phyloP scores from a whole-genome alignment of 1,140 invertebrate genomes.

The Ericerus pela region DNA sequence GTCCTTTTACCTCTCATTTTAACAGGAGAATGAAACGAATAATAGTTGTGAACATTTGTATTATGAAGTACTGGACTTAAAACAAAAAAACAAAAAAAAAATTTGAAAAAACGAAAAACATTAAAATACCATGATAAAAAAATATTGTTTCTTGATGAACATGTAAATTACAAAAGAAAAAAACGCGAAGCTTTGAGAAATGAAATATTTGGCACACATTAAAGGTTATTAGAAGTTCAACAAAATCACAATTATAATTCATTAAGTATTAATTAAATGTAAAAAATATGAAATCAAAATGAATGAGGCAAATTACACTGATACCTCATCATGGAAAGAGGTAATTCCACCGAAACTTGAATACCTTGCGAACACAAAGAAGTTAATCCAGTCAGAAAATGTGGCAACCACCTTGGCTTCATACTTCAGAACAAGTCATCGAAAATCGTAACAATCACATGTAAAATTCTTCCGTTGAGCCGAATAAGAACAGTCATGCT shows the following conservation, averaged over 20 bases:
- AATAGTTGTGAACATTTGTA: no score
- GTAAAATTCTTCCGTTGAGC: slow-evolving; percentile 61
- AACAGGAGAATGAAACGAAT: no score
- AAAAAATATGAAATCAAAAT: slow-evolving; percentile 1
- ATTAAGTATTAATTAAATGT: slow-evolving; percentile 5
- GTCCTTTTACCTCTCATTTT: no score
- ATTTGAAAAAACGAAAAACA: no score
- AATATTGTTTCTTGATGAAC: no score
- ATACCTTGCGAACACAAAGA: neutral
- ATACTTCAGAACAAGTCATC: neutral
- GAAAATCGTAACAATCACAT: slow-evolving; percentile 40
- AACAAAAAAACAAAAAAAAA: no score
- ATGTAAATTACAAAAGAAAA: neutral
- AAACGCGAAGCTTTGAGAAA: neutral
- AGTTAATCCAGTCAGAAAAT: neutral
- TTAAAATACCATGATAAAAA: neutral
- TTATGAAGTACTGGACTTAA: no score
- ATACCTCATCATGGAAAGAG: neutral
- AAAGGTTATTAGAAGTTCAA: neutral
- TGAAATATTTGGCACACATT: slow-evolving; percentile 3
- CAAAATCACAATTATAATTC: slow-evolving; percentile 4
- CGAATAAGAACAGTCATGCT: slow-evolving; percentile 61
- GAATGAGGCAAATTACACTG: neutral
- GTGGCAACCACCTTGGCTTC: neutral
- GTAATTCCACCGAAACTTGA: neutral